Conservation (phyloP, 1,140 invertebrate species). For the Pachyrhynchus sulphureomaculatus region DNA sequence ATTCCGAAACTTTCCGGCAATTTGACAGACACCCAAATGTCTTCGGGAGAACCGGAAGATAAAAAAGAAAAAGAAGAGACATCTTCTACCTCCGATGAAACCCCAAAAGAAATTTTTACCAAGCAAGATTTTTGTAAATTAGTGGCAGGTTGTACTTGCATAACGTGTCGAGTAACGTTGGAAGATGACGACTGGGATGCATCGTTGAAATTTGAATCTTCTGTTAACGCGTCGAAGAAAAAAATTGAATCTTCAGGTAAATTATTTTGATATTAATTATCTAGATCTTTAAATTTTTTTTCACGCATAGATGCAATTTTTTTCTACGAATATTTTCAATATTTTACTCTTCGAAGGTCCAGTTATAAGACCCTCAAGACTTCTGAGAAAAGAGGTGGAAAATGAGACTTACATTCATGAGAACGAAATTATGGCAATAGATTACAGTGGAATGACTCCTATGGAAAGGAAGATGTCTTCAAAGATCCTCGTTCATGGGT, state of each 20-base stretch:
- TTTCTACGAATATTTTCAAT: neutral
- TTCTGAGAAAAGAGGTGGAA: slow-evolving; percentile 19
- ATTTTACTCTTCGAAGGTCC: neutral
- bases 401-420: neutral
- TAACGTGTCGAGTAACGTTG: slow-evolving; percentile 3
- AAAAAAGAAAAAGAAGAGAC: neutral
- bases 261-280: too few species aligned
- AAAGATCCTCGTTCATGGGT: slow-evolving; percentile 43
- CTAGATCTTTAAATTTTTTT: neutral
- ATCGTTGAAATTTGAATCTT: slow-evolving; percentile 8
- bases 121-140: slow-evolving; percentile 16
- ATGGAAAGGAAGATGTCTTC: slow-evolving; percentile 31
- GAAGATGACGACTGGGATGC: slow-evolving; percentile 28
- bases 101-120: neutral
- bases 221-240: neutral
- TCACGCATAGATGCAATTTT: neutral
- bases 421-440: slow-evolving; percentile 27
- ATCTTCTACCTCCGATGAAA: slow-evolving; percentile 1
- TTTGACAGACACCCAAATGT: neutral
- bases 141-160: slow-evolving; percentile 10
- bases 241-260: neutral
- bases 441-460: slow-evolving; percentile 31
- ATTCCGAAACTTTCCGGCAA: neutral
- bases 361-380: slow-evolving; percentile 25
- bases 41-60: neutral